Evolutionary conservation across 2,113 vertebrate genomes (phyloP).

Genomic region (Argyrosomus japonicus): DNA sequence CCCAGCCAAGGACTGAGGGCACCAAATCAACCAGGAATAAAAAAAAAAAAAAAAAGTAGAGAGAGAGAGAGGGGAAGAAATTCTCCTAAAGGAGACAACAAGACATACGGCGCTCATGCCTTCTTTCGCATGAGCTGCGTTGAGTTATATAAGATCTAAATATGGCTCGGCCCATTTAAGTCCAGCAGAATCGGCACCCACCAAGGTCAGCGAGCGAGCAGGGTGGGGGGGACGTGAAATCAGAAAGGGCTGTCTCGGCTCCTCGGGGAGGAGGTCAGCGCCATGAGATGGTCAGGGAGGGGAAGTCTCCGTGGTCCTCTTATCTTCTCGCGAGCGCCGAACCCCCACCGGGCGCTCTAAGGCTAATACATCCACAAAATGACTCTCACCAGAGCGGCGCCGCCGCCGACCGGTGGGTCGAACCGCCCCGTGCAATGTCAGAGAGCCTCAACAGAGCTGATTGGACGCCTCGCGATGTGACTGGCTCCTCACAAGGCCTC

Average conservation of each 20-base stretch:
- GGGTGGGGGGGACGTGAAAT: constrained; percentile 47
- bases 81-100: constrained; percentile 67
- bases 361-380: constrained; percentile 65
- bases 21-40: constrained; percentile 76
- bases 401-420: constrained; percentile 57
- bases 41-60: constrained; percentile 40
- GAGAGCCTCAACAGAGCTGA: constrained; percentile 23
- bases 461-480: constrained; percentile 23
- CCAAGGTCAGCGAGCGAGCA: constrained; percentile 58
- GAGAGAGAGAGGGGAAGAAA: constrained; percentile 50
- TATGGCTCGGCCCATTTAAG: constrained; percentile 45
- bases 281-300: constrained; percentile 56
- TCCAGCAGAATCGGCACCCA: constrained; percentile 23
- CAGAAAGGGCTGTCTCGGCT: constrained; percentile 49
- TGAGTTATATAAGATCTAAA: constrained; percentile 62
- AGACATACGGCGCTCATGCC: constrained; percentile 49
- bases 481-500: constrained; percentile 21
- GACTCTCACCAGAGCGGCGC: constrained; percentile 52
- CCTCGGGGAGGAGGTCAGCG: constrained; percentile 39
- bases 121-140: constrained; percentile 37
- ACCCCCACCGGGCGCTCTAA: constrained; percentile 57
- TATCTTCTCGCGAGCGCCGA: constrained; percentile 69
- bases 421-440: constrained; percentile 58
- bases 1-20: constrained; percentile 82
- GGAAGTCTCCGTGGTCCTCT: constrained; percentile 62